Evolutionary conservation across 2,888 invertebrate species (phyloP).

Genomic region (Stenichneumon culpator): DNA sequence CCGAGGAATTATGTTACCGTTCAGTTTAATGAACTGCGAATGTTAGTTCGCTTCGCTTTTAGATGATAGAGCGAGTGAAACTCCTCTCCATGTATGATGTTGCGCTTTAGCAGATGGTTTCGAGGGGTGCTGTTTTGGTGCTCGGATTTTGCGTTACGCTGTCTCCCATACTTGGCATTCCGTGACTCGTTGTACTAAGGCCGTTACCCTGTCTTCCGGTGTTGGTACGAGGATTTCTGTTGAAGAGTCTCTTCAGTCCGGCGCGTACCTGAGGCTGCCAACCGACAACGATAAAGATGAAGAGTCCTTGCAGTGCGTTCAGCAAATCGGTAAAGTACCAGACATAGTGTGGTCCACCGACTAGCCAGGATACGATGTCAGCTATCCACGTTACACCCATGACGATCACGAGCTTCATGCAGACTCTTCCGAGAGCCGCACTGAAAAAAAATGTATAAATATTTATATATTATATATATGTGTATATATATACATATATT

Average conservation of each 20-base stretch:
- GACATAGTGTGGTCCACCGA: conserved; percentile 92
- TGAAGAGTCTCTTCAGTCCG: conserved; percentile 89
- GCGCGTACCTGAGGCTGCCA: conserved; percentile 94
- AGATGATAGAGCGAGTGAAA: not conserved
- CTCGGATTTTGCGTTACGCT: conserved; percentile 90
- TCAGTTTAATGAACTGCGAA: conserved; percentile 17
- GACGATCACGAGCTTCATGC: conserved; percentile 93
- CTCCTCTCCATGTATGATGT: conserved; percentile 9
- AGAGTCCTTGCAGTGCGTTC: conserved; percentile 94
- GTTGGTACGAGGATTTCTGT: conserved; percentile 86
- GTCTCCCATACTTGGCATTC: conserved; percentile 93
- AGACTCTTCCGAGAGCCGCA: conserved; percentile 93
- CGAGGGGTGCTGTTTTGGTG: conserved; percentile 87
- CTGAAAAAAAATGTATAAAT: conserved; percentile 84
- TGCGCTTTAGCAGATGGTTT: conserved; percentile 86
- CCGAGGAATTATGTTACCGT: not conserved
- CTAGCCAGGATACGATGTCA: conserved; percentile 94
- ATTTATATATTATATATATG: not conserved
- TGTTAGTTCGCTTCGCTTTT: conserved; percentile 7
- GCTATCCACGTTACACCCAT: conserved; percentile 93
- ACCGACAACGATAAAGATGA: conserved; percentile 95
- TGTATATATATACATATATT: too few relatives aligned
- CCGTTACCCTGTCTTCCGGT: conserved; percentile 88
- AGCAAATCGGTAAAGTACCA: conserved; percentile 95
- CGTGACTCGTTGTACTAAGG: conserved; percentile 92